Base-by-base conservation (phyloP, 1,140 invertebrate species). In the Chymomyza costata region DNA sequence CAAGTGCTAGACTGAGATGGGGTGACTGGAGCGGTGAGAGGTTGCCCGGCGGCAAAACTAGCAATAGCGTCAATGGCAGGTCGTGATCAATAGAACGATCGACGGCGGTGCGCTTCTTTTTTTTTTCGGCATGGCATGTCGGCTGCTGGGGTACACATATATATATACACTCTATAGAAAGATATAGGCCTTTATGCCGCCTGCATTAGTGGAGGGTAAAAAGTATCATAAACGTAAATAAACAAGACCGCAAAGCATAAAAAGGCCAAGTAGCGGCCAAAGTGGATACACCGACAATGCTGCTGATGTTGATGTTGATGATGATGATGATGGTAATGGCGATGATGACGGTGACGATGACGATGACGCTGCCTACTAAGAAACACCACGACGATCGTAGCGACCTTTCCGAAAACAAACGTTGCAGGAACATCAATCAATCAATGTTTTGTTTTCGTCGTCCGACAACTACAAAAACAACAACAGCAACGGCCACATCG, bases 401-500 rank as follows among this genome's bases (percentile, higher is more conserved):
- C 44, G 37, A 49, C 45, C 54, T 32, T 45, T 40, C 47, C 54
- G 35, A 48, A 59, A 57, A 61, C 60, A 57, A 61, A 57, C 45
- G 62, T 21, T 64, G 61, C 65, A 58, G 53, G 54, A 56, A 65
- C 69, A 74, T 74, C 70, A 74, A 80, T 73, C 68, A 73, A 73
- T 80, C 73, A 80, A 73, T 73, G 67, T 74, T 46, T 18, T 40
- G n/a, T 43, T 49, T 31, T 32, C 32, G 2, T 45, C 25, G 13
- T 31, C n/a, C n/a, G n/a, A n/a, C n/a, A n/a, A n/a, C n/a, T n/a
- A n/a, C n/a, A n/a, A n/a, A n/a, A n/a, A n/a, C n/a, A n/a, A n/a
- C n/a, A n/a, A n/a, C n/a, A n/a, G n/a, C n/a, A n/a, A n/a, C n/a
- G n/a, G n/a, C n/a, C n/a, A n/a, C n/a, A n/a, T n/a, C n/a, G n/a